A percentile compares a stretch with the other conserved stretches of the same genome.
phyloP scores from a whole-genome alignment of 2,888 invertebrate species.

The Cremastinae sp. region DNA sequence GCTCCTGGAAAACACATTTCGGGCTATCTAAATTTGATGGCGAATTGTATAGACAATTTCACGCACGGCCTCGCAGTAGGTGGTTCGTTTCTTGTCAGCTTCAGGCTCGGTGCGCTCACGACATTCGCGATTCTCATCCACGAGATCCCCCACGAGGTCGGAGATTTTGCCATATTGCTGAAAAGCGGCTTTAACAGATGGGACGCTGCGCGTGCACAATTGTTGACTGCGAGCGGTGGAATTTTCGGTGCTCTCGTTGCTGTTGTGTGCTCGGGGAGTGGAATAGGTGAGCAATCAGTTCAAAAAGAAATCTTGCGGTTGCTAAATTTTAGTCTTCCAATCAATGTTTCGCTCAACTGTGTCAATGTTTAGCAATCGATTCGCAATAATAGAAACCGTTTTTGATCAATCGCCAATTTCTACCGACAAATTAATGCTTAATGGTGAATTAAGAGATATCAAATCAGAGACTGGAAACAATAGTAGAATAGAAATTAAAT shows the following conservation, averaged over 20 bases:
- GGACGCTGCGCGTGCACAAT: slow-evolving; percentile 97
- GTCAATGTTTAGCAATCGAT: neutral
- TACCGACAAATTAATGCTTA: neutral
- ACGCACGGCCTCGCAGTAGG: slow-evolving; percentile 98
- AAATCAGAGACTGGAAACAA: no score
- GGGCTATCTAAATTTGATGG: slow-evolving; percentile 96
- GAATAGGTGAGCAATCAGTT: slow-evolving; percentile 84
- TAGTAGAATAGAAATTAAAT: no score
- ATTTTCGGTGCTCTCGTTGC: slow-evolving; percentile 94
- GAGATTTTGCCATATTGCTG: slow-evolving; percentile 97
- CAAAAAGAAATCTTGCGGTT: neutral
- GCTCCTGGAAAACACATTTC: slow-evolving; percentile 79
- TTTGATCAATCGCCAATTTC: neutral
- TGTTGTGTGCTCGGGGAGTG: slow-evolving; percentile 90
- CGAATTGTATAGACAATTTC: slow-evolving; percentile 99
- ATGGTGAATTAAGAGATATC: no score
- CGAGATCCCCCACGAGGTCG: slow-evolving; percentile 99
- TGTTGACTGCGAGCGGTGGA: slow-evolving; percentile 94
- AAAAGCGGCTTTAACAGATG: slow-evolving; percentile 95
- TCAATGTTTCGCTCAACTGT: no score
- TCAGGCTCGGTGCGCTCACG: slow-evolving; percentile 93
- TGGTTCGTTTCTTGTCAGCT: slow-evolving; percentile 97
- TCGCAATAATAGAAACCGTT: neutral
- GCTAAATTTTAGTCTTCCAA: no score
- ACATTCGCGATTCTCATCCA: slow-evolving; percentile 96